Base-by-base conservation (phyloP, 2,888 invertebrate genomes). In the Alsophila aescularia region DNA sequence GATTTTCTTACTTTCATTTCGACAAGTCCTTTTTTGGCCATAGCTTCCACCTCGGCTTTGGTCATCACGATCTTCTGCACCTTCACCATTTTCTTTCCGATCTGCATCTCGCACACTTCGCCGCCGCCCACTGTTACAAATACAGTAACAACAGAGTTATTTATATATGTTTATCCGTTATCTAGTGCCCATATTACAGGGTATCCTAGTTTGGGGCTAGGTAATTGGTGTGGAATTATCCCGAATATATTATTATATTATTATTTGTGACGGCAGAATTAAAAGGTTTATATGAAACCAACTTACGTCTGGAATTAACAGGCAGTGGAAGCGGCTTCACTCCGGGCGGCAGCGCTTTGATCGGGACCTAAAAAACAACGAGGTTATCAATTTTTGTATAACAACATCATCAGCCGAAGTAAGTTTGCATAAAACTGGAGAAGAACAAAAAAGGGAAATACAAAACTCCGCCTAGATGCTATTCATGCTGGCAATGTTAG, bases 31-130 rank as follows among this genome's bases (percentile, higher is more conserved):
- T 94, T 91, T 69, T 93, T 94, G 1, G 93, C 92, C 93, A 95
- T 94, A 4, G 92, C 93, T 61, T 93, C 94, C 14, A 94, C 93
- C 73, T 95, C 94, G 0, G 94, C 93, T 78, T 94, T 94, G 7
- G 94, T 93, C 90, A 95, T 92, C 2, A 94, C 93, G 35, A 94
- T 93, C 75, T 94, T 94, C 77, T 94, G 94, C 8, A 95, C 94
- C 67, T 93, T 93, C 0, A 94, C 93, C 32, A 93, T 85, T 69
- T 93, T 94, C 68, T 93, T 92, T 31, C 93, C 94, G 15, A 94
- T 90, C 76, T 92, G 93, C 92, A 92, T 93, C 72, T 90, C 86
- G 52, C 87, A 86, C 6, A 89, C 66, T 52, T 88, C 87, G 0
- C 81, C 79, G 2, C 79, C 45, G 12, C 41, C 39, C 29, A 54